phyloP scores from a whole-genome alignment of 2,113 vertebrate species.

The Cichladusa arquata region DNA sequence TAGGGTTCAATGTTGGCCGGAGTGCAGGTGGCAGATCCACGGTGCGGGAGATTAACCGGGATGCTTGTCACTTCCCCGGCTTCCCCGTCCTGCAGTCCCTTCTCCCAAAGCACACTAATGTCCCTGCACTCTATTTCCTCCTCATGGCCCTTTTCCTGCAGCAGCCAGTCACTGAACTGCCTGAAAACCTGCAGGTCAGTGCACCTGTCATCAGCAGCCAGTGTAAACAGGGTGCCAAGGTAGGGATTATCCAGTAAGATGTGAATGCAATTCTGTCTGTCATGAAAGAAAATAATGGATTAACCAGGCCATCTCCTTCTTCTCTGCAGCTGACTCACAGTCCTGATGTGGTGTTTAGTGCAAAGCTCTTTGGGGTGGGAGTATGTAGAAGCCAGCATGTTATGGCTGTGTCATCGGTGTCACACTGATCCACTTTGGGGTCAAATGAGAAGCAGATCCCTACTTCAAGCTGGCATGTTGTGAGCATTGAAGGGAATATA shows the following conservation, averaged over 20 bases:
- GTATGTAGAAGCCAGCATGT: neutral
- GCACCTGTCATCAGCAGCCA: slow-evolving; percentile 77
- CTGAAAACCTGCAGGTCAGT: slow-evolving; percentile 97
- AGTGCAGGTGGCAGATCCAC: slow-evolving; percentile 91
- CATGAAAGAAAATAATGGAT: neutral
- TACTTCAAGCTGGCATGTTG: neutral
- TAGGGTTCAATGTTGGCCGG: slow-evolving; percentile 96
- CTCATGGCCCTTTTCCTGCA: slow-evolving; percentile 98
- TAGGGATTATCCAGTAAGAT: slow-evolving; percentile 72
- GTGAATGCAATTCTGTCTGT: slow-evolving; percentile 15
- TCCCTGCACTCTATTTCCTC: slow-evolving; percentile 96
- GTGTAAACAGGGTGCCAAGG: slow-evolving; percentile 78
- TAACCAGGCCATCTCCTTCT: neutral
- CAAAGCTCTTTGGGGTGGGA: neutral
- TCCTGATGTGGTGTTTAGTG: neutral
- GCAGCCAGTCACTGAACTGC: slow-evolving; percentile 94
- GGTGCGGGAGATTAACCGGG: slow-evolving; percentile 92
- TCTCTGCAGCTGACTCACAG: neutral
- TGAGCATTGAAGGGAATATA: neutral
- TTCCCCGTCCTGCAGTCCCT: slow-evolving; percentile 92
- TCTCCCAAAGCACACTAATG: slow-evolving; percentile 95
- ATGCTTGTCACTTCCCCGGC: slow-evolving; percentile 95
- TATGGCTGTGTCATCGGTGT: neutral
- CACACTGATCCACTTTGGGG: neutral
- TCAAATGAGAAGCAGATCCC: neutral